A percentile compares a stretch with the other conserved stretches of the same genome.
Conservation (phyloP, 2,888 invertebrate genomes). For the Aleiodes leptofemur region DNA sequence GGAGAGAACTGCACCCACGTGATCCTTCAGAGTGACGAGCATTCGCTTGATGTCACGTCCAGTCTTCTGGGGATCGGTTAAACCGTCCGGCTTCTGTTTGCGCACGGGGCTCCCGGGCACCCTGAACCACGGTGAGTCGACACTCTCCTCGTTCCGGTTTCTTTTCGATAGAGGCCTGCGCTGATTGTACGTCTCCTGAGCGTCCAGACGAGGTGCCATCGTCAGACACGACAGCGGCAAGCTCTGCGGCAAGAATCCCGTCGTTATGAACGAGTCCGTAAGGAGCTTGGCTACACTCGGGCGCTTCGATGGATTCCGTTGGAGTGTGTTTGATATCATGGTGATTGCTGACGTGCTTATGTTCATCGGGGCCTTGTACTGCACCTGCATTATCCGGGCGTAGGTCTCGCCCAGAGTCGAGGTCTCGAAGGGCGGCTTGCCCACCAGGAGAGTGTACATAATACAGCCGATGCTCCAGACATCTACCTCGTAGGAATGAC, state of each 20-base stretch:
- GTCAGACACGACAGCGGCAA: constrained; percentile 96
- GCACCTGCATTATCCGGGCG: constrained; percentile 94
- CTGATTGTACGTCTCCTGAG: constrained; percentile 75
- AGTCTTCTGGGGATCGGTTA: constrained; percentile 59
- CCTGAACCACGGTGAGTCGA: constrained; percentile 57
- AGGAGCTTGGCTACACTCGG: constrained; percentile 87
- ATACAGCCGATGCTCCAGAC: constrained; percentile 99
- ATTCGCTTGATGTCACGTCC: constrained; percentile 66
- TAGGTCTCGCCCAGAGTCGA: constrained; percentile 96
- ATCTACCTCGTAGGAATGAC: constrained; percentile 99
- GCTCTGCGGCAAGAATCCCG: constrained; percentile 87
- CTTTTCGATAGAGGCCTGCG: constrained; percentile 85
- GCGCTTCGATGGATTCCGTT: constrained; percentile 88
- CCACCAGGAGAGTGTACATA: constrained; percentile 97
- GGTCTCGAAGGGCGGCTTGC: constrained; percentile 99
- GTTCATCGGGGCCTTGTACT: constrained; percentile 87
- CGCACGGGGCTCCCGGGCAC: constrained; percentile 65
- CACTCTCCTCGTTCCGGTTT: constrained; percentile 74
- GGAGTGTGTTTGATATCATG: constrained; percentile 90
- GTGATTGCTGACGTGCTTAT: constrained; percentile 82
- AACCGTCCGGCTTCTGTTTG: constrained; percentile 57
- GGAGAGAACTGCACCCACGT: constrained; percentile 65
- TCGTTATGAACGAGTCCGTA: constrained; percentile 84
- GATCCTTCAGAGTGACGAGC: constrained; percentile 68
- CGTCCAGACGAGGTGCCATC: constrained; percentile 93